These are phyloP conservation scores for Chanos chanos DNA, from an alignment of 2,797 vertebrate species.

Conservation along the genomic window DNA sequence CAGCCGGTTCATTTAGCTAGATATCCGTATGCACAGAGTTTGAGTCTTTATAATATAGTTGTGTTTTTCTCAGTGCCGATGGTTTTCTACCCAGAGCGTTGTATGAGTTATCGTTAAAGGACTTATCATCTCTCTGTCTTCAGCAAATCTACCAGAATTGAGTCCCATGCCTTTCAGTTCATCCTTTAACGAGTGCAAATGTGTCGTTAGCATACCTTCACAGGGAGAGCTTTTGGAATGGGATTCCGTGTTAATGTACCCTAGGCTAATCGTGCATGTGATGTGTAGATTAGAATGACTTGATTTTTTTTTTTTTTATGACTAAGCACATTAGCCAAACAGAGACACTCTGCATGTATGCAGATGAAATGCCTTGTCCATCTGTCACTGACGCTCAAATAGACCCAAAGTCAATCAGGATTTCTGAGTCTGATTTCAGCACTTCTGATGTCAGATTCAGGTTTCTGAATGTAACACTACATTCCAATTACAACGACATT, in stretches of 20 bases:
- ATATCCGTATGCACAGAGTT: too few relatives aligned
- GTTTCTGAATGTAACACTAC: constrained; percentile 4
- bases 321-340: constrained; percentile 4
- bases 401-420: constrained; percentile 15
- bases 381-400: neutral
- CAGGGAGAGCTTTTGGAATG: constrained; percentile 62
- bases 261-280: constrained; percentile 65
- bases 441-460: neutral
- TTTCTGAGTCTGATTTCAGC: too few relatives aligned
- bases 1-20: too few relatives aligned
- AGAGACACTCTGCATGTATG: constrained; percentile 4
- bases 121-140: too few relatives aligned
- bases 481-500: too few relatives aligned
- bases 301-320: constrained; percentile 54
- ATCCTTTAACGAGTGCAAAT: constrained; percentile 12
- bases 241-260: constrained; percentile 49
- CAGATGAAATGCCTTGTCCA: neutral
- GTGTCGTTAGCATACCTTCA: constrained; percentile 60
- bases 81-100: too few relatives aligned
- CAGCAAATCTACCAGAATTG: constrained; percentile 43
- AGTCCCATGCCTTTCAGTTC: neutral
- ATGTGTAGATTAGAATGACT: constrained; percentile 67
- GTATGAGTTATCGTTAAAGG: too few relatives aligned
- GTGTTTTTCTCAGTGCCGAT: too few relatives aligned
- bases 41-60: too few relatives aligned